Conservation (phyloP, 2,113 vertebrate species). For the Aegotheles bennettii region DNA sequence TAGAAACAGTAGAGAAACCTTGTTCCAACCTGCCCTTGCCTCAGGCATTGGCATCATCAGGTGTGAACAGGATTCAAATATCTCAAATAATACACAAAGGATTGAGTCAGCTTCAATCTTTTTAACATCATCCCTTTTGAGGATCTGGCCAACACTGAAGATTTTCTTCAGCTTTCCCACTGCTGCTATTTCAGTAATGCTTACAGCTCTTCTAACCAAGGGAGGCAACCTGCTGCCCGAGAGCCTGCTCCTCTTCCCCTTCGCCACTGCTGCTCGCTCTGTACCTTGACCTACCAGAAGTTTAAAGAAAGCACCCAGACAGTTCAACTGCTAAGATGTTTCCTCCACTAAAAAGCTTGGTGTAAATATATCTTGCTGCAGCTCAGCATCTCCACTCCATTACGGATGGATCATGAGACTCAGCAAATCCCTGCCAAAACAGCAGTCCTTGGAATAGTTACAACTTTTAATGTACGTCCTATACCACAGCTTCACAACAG, state of each 20-base stretch:
- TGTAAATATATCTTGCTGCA: constrained; percentile 35
- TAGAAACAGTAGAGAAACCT: constrained; percentile 48
- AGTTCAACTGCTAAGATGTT: background rate
- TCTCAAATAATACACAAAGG: constrained; percentile 29
- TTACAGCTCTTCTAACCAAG: background rate
- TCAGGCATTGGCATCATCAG: constrained; percentile 1
- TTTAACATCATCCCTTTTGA: background rate
- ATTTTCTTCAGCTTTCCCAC: background rate
- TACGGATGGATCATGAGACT: background rate
- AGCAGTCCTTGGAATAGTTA: constrained; percentile 34
- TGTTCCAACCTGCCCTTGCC: constrained; percentile 54
- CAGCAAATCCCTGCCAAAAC: constrained; percentile 27
- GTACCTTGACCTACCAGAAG: background rate
- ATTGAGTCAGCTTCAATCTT: constrained; percentile 36
- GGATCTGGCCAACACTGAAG: background rate
- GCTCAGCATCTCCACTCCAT: constrained; percentile 52
- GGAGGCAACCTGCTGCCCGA: background rate
- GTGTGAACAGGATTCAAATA: constrained; percentile 49
- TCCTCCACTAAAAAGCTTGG: background rate
- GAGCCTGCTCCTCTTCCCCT: background rate
- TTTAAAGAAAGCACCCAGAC: background rate
- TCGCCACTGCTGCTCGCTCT: accelerated
- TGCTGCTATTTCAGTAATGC: background rate
- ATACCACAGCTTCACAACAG: background rate
- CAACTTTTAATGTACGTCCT: constrained; percentile 41